Conservation (phyloP, 2,797 vertebrate species). For the Adelosebastes latens region DNA sequence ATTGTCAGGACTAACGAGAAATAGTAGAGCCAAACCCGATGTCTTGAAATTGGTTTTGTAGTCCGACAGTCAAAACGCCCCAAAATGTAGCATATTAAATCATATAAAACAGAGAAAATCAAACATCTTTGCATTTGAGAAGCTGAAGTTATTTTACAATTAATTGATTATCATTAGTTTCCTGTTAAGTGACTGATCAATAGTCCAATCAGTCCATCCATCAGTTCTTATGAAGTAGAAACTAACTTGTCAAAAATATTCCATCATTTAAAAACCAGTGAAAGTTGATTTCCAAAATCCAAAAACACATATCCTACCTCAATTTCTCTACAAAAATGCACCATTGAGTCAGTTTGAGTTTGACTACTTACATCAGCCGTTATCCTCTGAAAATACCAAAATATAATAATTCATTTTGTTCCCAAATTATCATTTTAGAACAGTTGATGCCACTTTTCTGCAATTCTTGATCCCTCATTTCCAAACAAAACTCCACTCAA, state of each 20-base stretch:
- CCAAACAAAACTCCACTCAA: neutral
- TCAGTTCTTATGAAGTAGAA: neutral
- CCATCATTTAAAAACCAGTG: neutral
- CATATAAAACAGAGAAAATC: neutral
- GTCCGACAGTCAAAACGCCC: neutral
- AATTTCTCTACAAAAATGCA: neutral
- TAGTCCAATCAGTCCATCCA: neutral
- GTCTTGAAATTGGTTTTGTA: neutral
- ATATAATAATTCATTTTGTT: neutral
- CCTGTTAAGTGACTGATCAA: neutral
- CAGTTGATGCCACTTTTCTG: neutral
- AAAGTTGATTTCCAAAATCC: neutral
- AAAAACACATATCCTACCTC: neutral
- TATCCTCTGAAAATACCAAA: neutral
- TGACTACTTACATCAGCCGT: too few relatives aligned
- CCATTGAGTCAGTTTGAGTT: neutral
- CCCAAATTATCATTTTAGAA: neutral
- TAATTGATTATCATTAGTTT: neutral
- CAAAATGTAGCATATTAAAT: neutral
- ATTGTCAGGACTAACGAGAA: neutral
- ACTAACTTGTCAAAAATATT: neutral
- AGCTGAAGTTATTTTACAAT: neutral
- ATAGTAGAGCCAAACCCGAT: accelerated
- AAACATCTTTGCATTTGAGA: neutral
- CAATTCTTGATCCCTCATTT: neutral